Evolutionary conservation across 2,797 vertebrate species (phyloP), one percentile per base, ranked within the genome.

Genomic region (Crax fasciolata): DNA sequence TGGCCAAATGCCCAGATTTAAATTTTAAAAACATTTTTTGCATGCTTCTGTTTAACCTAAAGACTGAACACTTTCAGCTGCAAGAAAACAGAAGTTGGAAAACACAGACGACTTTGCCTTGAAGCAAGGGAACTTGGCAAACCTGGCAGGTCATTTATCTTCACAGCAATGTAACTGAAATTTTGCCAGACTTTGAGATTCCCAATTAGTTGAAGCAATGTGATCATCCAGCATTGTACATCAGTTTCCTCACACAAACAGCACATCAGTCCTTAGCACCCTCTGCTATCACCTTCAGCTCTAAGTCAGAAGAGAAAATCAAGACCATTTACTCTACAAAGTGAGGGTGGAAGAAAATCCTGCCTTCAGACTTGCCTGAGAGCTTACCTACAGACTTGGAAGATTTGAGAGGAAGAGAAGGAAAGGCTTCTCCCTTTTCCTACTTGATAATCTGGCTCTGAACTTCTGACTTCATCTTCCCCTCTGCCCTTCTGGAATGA

Each of bases 1-100:
- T 96, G 97, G 97, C 96, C 58, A 82, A 91, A 82, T 92, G 96
- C 97, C 96, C 92, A 96, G 96, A 89, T 88, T 87, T 91, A 87
- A 81, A 59, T 88, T 87, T 79, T 84, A 75, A 27, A 88, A 75
- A 28, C 70, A 67, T 83, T 78, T 88, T 87, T 73, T 46, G 18
- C 41, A 59, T 73, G 92, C 94, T 96, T 96, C 95, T 97, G 93
- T 94, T 96, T 94, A 96, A 96, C 70, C 75, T 70, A 92, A 93
- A 89, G 39, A 83, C 68, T 80, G 58, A 85, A 89, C 62, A 74
- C 52, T 77, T 95, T 89, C 68, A 65, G 84, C 65, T 94, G 61
- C 88, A 89, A 55, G 11, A 63, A 90, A 92, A 78, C 14, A 74
- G 73, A 89, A 84, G 66, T 46, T 70, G 90, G 67, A 87, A 97